These are phyloP conservation scores for Drosophila siamana DNA, from an alignment of 2,888 invertebrate species.

Conservation along the genomic window DNA sequence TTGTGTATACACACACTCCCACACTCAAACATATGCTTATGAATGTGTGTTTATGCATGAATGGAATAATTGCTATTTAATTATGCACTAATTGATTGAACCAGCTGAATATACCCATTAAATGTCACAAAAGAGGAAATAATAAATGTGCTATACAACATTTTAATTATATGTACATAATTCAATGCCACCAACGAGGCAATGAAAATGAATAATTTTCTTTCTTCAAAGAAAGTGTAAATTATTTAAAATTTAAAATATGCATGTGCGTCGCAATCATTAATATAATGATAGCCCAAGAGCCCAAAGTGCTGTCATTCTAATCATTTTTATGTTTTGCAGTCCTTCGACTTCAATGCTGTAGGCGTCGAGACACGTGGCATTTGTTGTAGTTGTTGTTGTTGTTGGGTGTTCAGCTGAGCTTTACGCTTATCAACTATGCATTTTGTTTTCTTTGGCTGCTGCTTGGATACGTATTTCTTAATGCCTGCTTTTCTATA, in stretches of 20 bases:
- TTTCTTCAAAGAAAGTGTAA: slow-evolving; percentile 1
- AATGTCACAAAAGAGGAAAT: not conserved
- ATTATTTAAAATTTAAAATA: slow-evolving; percentile 25
- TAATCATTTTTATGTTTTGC: slow-evolving; percentile 30
- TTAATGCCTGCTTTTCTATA: slow-evolving; percentile 54
- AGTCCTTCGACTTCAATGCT: not conserved
- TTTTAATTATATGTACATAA: not conserved
- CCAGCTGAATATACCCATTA: slow-evolving; percentile 5
- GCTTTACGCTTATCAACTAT: slow-evolving; percentile 50
- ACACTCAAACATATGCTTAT: not conserved
- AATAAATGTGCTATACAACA: not conserved
- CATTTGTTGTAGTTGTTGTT: slow-evolving; percentile 13
- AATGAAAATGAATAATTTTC: not conserved
- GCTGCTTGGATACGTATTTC: slow-evolving; percentile 29
- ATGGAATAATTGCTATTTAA: slow-evolving; percentile 47
- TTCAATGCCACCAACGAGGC: not conserved
- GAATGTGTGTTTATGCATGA: slow-evolving; percentile 20
- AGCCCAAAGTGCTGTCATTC: not conserved
- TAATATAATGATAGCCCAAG: slow-evolving; percentile 26
- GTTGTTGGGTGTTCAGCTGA: slow-evolving; percentile 2
- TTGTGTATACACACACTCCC: not conserved
- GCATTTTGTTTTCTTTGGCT: slow-evolving; percentile 42
- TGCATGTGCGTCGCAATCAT: slow-evolving; percentile 7
- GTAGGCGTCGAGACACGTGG: slow-evolving; percentile 16
- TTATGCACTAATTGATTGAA: slow-evolving; percentile 24